Percentiles rank a stretch among this genome's conserved stretches.
phyloP scores from a whole-genome alignment of 2,113 vertebrate genomes.

The Crotalus helleri region DNA sequence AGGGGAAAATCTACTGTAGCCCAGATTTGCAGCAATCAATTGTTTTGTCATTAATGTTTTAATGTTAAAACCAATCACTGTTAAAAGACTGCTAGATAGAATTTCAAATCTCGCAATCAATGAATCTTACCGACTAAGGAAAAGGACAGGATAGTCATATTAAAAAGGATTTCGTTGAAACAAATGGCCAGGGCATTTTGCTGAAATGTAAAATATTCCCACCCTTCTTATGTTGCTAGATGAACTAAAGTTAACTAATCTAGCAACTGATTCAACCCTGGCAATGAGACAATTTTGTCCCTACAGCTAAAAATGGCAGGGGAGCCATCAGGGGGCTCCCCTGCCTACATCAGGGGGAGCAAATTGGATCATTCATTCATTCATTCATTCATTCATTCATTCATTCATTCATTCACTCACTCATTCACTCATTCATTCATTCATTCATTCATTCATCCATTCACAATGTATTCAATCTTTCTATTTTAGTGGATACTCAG shows the following conservation, averaged over 20 bases:
- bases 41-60: too few relatives aligned
- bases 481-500: too few relatives aligned
- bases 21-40: too few relatives aligned
- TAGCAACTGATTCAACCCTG: not conserved
- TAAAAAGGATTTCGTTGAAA: not conserved
- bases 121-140: not conserved
- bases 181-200: not conserved
- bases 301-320: not conserved
- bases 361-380: not conserved
- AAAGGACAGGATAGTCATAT: not conserved
- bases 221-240: not conserved
- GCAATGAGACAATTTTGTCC: not conserved
- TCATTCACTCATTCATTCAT: too few relatives aligned
- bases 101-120: not conserved
- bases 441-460: too few relatives aligned
- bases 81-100: too few relatives aligned
- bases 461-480: too few relatives aligned
- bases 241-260: not conserved
- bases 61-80: too few relatives aligned
- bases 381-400: too few relatives aligned
- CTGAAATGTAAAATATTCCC: not conserved
- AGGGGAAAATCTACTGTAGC: too few relatives aligned
- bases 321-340: too few relatives aligned
- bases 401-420: rapidly evolving
- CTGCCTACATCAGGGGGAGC: not conserved